Evolutionary conservation across 1,140 invertebrate species (phyloP), one percentile per base, ranked within the genome.

Genomic region (Odontomachus brunneus): DNA sequence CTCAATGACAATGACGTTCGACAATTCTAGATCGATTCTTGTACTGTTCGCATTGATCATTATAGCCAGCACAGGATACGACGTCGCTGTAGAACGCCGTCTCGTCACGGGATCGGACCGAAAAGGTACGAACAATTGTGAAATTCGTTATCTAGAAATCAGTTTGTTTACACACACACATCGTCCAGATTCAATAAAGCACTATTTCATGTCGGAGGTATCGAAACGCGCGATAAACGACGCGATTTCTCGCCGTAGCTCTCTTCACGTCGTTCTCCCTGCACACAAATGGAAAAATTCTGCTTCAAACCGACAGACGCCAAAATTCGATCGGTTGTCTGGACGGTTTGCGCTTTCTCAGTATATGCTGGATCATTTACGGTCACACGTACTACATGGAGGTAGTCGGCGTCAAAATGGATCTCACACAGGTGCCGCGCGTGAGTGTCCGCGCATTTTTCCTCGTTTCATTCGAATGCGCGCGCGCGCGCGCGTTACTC

Each of bases 291-390:
- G 93, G 91, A 3, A 92, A 91, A 51, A 90, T 92, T 63, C 87
- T 95, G 0, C 66, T 95, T 14, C 91, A 57, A 1, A 93, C 92
- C 0, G 74, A 89, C 4, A 84, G 90, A 26, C 57, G 59, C 2
- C 53, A 44, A 0, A 88, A 92, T 44, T 88, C 92, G 0, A 90
- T 96, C 15, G 82, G 78, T 0, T 95, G 94, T 83, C 82, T 96
- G 0, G 94, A 95, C 81, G 95, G 95, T 14, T 86, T 96, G 1
- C 91, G 95, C 65, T 94, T 93, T 62, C 65, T 96, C 3, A 94
- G 95, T 60, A 95, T 95, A 44, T 90, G 93, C 5, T 95, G 95
- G 95, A 94, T 96, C 12, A 91, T 95, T 17, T 89, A 93, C 24
- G 95, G 94, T 3, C 95, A 96, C 76, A 91, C 90, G 1, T 71